Evolutionary conservation across 1,140 invertebrate species (phyloP), one percentile per base, ranked within the genome.

Genomic region (Lasioglossum baleicum): DNA sequence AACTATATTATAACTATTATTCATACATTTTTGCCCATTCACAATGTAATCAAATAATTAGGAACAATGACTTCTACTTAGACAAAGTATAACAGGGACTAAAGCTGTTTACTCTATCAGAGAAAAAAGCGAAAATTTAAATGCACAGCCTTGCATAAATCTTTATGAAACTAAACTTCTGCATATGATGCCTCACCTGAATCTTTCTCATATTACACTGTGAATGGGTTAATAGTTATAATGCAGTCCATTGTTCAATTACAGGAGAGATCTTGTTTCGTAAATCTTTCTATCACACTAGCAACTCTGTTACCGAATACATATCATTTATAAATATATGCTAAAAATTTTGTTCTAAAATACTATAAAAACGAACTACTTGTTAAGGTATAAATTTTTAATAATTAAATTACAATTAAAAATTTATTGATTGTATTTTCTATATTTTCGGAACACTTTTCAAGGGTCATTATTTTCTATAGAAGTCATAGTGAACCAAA

Each of bases 221-320:
- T 58, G 56, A 58, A n/a, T n/a, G 56, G 56, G 17, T 58, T 58
- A 61, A 83, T 85, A 87, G 84, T 87, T 79, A 87, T 83, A 88
- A 72, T 82, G 79, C 87, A 88, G 83, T 87, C 83, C 86, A 87
- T 83, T 85, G 83, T 74, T 87, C 87, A 88, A 85, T 76, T 87
- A 88, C 89, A 88, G 82, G 79, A 86, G 67, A 88, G 78, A 80
- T 86, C 71, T 75, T 66, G 70, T 86, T 82, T 67, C 65, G 80
- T 79, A 65, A 81, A 75, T 80, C n/a, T 22, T 66, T 81, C 76
- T 78, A 82, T 83, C 72, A 80, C 81, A 77, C 69, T 80, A 67
- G 60, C 40, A 69, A 58, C 66, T n/a, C 48, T 20, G 13, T 61
- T 44, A 8, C 48, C 7, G 5, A 48, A 13, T 40, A 74, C 35